Evolutionary conservation across 2,888 invertebrate genomes (phyloP).

Genomic region (Eudemis profundana): DNA sequence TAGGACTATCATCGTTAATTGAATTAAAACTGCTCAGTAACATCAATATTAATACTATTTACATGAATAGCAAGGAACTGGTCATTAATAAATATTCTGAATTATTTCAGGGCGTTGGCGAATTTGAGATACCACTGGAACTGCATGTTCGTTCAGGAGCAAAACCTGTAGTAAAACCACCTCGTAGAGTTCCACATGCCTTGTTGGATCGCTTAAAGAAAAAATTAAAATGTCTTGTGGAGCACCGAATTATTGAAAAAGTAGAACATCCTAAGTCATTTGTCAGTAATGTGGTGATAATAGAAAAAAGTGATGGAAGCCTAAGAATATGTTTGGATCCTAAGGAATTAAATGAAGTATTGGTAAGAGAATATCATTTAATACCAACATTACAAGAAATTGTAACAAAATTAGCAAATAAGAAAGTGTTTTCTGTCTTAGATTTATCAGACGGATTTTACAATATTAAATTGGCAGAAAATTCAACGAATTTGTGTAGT

Average conservation of each 20-base stretch:
- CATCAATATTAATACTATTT: no score
- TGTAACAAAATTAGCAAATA: conserved; percentile 12
- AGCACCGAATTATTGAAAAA: no score
- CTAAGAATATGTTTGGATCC: conserved; percentile 48
- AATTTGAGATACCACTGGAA: neutral
- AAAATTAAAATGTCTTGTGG: no score
- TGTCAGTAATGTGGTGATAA: conserved; percentile 46
- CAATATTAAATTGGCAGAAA: conserved; percentile 45
- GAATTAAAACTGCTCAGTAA: no score
- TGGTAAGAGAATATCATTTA: conserved; percentile 32
- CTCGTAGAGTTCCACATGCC: conserved; percentile 6
- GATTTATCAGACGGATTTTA: conserved; percentile 48
- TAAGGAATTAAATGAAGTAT: conserved; percentile 44
- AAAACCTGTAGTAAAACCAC: conserved; percentile 6
- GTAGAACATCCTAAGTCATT: no score
- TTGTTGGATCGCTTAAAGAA: no score
- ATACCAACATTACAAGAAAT: conserved; percentile 28
- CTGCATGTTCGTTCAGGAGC: conserved; percentile 12
- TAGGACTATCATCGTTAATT: no score
- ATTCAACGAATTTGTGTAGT: conserved; percentile 45
- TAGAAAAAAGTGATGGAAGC: conserved; percentile 45
- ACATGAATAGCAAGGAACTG: no score
- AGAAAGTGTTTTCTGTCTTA: conserved; percentile 39
- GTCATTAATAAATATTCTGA: neutral
- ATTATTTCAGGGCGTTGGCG: conserved; percentile 15